Base-by-base conservation (phyloP, 2,113 vertebrate genomes). In the Poeciliopsis turrubarensis region DNA sequence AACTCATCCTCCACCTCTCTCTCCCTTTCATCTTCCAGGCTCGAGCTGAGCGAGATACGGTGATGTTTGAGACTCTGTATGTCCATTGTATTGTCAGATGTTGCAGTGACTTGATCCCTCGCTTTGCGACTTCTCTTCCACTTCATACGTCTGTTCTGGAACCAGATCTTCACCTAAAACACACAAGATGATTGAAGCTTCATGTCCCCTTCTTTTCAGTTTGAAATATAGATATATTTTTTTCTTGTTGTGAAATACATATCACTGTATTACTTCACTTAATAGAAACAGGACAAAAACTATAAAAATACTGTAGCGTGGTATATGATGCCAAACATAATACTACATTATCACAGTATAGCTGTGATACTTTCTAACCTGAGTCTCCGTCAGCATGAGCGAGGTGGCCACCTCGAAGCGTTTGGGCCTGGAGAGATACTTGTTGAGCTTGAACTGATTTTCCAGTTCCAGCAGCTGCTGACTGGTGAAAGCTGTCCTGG, bases 61-160 rank as follows among this genome's bases (percentile, higher is more conserved):
- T 76, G 84, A 79, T 76, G 41, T 37, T 86, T 89, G 27, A 71
- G 39, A 22, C 81, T 85, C 64, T 60, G 79, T 37, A 61, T 80
- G 77, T 81, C 82, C 32, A 64, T 39, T n/a, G 27, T 44, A 70
- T 31, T 47, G 63, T 81, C 81, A 1, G 84, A 80, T 29, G 81
- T 22, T 17, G 68, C 25, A 15, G 27, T 15, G 3, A 83, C 85
- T 76, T 95, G 94, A 29, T 95, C 95, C 79, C 94, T 95, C 60
- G 89, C 86, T 90, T 95, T 96, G 34, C 93, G 95, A 62, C 93
- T 94, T 60, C 95, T 90, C 76, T 96, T 96, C 95, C 95, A 95
- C 81, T 96, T 96, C 95, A 96, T 96, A 1, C 95, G 91, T 27
- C 95, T 87, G 92, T 96, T 96, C 90, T 96, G 95, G 86, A 96